A percentile compares a stretch with the other conserved stretches of the same genome.
These are phyloP conservation scores for Salvelinus sp. DNA, from an alignment of 2,113 vertebrate genomes.

Conservation along the genomic window DNA sequence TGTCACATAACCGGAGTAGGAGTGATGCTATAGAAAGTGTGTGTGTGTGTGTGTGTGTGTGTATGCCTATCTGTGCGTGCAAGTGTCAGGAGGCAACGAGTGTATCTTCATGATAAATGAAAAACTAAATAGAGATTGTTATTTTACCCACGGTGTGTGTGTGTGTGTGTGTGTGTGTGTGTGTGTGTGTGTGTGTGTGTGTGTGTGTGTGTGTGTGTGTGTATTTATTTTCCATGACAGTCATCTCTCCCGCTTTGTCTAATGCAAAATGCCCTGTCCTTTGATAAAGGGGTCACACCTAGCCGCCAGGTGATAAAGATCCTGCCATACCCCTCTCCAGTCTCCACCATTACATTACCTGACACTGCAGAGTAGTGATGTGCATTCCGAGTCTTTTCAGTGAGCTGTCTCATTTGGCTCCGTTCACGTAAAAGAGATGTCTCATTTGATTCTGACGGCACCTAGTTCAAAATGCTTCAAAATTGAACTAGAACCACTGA, in stretches of 20 bases:
- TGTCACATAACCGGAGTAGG: constrained; percentile 2
- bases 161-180: not conserved
- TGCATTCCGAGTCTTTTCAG: no score
- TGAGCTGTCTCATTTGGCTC: no score
- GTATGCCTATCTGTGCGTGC: constrained; percentile 3
- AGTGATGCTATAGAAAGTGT: not conserved
- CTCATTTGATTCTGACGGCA: no score
- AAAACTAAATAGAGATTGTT: constrained; percentile 11
- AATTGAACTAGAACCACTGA: no score
- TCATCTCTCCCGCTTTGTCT: constrained; percentile 16
- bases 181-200: not conserved
- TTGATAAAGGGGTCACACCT: not conserved
- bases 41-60: constrained; percentile 18
- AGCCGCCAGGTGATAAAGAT: not conserved
- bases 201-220: not conserved
- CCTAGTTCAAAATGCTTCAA: no score
- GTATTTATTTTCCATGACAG: not conserved
- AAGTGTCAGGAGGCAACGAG: not conserved
- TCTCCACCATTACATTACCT: no score
- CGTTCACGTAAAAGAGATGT: no score
- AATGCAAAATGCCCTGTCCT: no score
- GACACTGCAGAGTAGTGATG: not conserved
- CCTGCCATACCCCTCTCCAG: not conserved
- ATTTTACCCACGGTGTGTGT: not conserved
- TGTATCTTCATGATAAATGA: not conserved